phyloP scores from a whole-genome alignment of 1,140 invertebrate genomes.

The Drosophila lini region DNA sequence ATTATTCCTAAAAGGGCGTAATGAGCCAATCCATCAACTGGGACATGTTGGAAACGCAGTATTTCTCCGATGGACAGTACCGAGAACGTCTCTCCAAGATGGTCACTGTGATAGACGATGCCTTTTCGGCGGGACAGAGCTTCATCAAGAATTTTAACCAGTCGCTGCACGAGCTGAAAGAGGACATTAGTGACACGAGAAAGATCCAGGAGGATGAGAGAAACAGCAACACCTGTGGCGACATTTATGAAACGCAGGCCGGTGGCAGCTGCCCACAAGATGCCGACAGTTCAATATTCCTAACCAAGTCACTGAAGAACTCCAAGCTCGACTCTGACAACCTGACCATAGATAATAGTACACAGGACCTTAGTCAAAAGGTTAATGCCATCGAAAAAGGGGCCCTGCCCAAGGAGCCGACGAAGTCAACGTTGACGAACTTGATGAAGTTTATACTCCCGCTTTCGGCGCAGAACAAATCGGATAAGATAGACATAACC shows the following conservation, averaged over 20 bases:
- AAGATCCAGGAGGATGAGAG: slow-evolving; percentile 49
- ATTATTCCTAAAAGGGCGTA: slow-evolving; percentile 90
- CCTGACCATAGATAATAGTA: slow-evolving; percentile 40
- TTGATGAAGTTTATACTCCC: slow-evolving; percentile 79
- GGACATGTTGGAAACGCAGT: slow-evolving; percentile 95
- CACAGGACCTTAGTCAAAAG: slow-evolving; percentile 30
- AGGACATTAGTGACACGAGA: slow-evolving; percentile 80
- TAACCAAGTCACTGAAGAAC: slow-evolving; percentile 47
- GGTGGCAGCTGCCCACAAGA: slow-evolving; percentile 7
- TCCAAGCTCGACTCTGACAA: slow-evolving; percentile 35
- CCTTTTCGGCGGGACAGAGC: slow-evolving; percentile 91
- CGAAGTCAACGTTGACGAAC: slow-evolving; percentile 67
- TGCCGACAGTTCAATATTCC: slow-evolving; percentile 54
- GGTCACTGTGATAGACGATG: slow-evolving; percentile 89
- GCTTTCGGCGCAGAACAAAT: slow-evolving; percentile 34
- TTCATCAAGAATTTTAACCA: slow-evolving; percentile 91
- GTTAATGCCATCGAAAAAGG: slow-evolving; percentile 18
- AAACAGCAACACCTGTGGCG: slow-evolving; percentile 30
- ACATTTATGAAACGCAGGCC: slow-evolving; percentile 32
- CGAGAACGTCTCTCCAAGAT: slow-evolving; percentile 93
- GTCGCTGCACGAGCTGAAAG: slow-evolving; percentile 85
- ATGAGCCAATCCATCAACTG: slow-evolving; percentile 98
- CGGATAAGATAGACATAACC: slow-evolving; percentile 84
- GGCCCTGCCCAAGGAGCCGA: slow-evolving; percentile 1
- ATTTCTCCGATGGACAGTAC: slow-evolving; percentile 92